These are phyloP conservation scores for Dysmachus trigonus DNA, from an alignment of 2,888 invertebrate genomes.

Conservation along the genomic window DNA sequence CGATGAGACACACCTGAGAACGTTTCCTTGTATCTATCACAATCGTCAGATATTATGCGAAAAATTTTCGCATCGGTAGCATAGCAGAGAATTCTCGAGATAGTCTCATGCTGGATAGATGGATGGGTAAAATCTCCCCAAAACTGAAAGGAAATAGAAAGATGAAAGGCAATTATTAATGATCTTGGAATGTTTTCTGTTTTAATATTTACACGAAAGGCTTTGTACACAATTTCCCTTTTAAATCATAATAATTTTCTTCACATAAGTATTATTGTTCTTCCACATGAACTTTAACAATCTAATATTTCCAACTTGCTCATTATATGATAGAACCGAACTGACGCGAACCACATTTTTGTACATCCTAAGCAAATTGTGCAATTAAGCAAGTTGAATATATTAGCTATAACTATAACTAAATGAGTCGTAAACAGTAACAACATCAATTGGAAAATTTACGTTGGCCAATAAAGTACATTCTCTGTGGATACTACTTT, in stretches of 20 bases:
- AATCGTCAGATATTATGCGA: too few species aligned
- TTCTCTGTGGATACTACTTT: background rate
- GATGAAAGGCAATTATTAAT: conserved; percentile 5
- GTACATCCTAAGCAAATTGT: conserved; percentile 11
- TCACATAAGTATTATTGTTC: conserved; percentile 35
- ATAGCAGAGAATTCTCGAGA: too few species aligned
- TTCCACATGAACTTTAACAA: conserved; percentile 25
- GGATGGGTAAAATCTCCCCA: background rate
- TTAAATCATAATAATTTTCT: conserved; percentile 47
- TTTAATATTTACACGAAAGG: conserved; percentile 64
- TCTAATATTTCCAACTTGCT: conserved; percentile 17
- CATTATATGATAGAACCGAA: background rate
- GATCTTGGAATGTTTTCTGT: conserved; percentile 61
- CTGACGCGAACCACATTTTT: background rate
- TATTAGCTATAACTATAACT: conserved; percentile 27
- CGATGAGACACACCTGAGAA: too few species aligned
- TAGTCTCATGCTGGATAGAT: too few species aligned
- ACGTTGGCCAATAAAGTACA: conserved; percentile 10
- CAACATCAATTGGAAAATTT: conserved; percentile 17
- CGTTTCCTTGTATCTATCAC: too few species aligned
- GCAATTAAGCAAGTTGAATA: conserved; percentile 12
- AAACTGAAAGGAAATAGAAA: background rate
- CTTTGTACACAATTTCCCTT: conserved; percentile 55
- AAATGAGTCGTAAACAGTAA: conserved; percentile 30
- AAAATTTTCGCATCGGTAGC: too few species aligned